A percentile compares a stretch with the other conserved stretches of the same genome.
Conservation (phyloP, 2,888 invertebrate species). For the Yponomeuta evonymella region DNA sequence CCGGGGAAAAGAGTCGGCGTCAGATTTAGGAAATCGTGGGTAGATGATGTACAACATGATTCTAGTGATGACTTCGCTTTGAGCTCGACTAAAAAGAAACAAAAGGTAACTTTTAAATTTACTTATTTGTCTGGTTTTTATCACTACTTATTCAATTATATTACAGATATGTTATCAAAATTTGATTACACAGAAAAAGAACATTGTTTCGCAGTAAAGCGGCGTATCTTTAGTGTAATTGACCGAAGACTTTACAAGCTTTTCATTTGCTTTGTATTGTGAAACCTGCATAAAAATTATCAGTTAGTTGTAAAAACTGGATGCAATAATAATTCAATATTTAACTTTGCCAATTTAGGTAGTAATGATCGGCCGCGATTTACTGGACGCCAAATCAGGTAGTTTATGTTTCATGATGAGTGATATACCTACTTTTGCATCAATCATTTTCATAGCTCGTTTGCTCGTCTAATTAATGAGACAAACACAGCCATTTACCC, state of each 20-base stretch:
- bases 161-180: neutral
- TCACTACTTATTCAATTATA: neutral
- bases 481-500: too few relatives aligned
- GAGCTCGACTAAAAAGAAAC: constrained; percentile 43
- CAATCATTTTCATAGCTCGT: neutral
- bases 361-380: constrained; percentile 42
- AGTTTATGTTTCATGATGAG: constrained; percentile 22
- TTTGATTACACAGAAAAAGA: too few relatives aligned
- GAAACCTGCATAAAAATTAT: too few relatives aligned
- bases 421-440: constrained; percentile 1
- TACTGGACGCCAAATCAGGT: constrained; percentile 47
- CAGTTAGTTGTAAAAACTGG: neutral
- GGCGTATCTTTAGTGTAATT: too few relatives aligned
- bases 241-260: neutral
- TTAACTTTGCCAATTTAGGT: constrained; percentile 39
- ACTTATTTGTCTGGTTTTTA: neutral
- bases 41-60: constrained; percentile 42
- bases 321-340: neutral
- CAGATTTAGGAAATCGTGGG: constrained; percentile 61
- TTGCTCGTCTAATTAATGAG: neutral
- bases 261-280: neutral
- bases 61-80: constrained; percentile 58
- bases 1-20: constrained; percentile 53
- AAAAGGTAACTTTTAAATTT: constrained; percentile 42
- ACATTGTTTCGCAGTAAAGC: too few relatives aligned